A percentile compares a stretch with the other conserved stretches of the same genome.
phyloP scores from a whole-genome alignment of 2,888 invertebrate species.

The Drepanosiphum platanoidis region DNA sequence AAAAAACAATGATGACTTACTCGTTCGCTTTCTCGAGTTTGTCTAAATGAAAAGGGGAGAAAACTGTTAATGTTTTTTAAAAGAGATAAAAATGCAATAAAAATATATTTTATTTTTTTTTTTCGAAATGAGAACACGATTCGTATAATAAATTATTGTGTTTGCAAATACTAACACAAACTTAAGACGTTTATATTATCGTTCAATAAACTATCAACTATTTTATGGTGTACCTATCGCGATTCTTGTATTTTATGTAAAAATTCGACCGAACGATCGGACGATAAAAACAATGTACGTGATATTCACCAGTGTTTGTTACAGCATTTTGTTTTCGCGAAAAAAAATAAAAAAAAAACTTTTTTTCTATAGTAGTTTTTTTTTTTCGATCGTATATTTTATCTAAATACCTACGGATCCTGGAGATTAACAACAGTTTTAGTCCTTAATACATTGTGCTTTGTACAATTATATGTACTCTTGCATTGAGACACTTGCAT shows the following conservation, averaged over 20 bases:
- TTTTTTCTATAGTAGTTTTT: background rate
- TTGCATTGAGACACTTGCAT: too few relatives aligned
- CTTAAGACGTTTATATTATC: background rate
- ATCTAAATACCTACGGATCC: too few relatives aligned
- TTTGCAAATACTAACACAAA: conserved; percentile 1
- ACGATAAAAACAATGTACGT: background rate
- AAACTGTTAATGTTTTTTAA: background rate
- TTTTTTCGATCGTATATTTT: background rate
- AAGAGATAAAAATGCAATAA: conserved; percentile 10
- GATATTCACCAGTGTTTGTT: background rate
- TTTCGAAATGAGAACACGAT: background rate
- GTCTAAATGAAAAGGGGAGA: background rate
- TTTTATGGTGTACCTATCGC: background rate
- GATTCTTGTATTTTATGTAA: background rate
- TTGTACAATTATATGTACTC: too few relatives aligned
- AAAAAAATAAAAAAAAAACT: background rate
- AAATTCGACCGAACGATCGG: background rate
- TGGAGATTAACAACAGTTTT: too few relatives aligned
- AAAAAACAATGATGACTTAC: background rate
- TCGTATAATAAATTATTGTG: conserved; percentile 31
- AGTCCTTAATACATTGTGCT: too few relatives aligned
- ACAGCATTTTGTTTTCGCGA: background rate
- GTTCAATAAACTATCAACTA: background rate
- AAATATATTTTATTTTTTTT: background rate
- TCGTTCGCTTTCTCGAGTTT: background rate